These are phyloP conservation scores for Erebia ligea DNA, from an alignment of 2,888 invertebrate species.

Conservation along the genomic window DNA sequence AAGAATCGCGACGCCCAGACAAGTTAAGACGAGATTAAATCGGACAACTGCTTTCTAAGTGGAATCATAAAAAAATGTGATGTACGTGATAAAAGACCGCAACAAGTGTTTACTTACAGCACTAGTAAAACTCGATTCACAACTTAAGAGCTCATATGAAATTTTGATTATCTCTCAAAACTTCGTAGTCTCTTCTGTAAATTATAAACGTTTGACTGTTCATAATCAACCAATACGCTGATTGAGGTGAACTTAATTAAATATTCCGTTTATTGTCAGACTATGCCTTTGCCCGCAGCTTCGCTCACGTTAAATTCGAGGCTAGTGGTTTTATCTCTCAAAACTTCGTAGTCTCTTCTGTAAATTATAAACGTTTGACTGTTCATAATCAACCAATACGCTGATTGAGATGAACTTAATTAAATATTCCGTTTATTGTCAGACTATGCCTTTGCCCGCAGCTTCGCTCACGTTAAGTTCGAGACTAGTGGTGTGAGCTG, in stretches of 20 bases:
- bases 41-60: conserved; percentile 51
- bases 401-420: too few relatives aligned
- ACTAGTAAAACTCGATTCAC: conserved; percentile 1
- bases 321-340: not conserved
- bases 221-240: not conserved
- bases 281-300: too few relatives aligned
- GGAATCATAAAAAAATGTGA: conserved; percentile 22
- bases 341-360: not conserved
- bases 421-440: too few relatives aligned
- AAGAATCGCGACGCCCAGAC: conserved; percentile 61
- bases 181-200: not conserved
- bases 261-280: too few relatives aligned
- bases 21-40: conserved; percentile 43
- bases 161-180: not conserved
- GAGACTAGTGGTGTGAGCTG: too few relatives aligned
- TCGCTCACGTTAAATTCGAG: too few relatives aligned
- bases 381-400: not conserved
- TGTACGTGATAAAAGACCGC: conserved; percentile 10
- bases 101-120: conserved; percentile 4
- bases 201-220: not conserved
- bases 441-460: too few relatives aligned
- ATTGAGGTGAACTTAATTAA: too few relatives aligned
- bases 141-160: not conserved
- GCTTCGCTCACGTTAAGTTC: too few relatives aligned
- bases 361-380: not conserved